phyloP scores from a whole-genome alignment of 1,140 invertebrate genomes.

The Parapsyche elsis region DNA sequence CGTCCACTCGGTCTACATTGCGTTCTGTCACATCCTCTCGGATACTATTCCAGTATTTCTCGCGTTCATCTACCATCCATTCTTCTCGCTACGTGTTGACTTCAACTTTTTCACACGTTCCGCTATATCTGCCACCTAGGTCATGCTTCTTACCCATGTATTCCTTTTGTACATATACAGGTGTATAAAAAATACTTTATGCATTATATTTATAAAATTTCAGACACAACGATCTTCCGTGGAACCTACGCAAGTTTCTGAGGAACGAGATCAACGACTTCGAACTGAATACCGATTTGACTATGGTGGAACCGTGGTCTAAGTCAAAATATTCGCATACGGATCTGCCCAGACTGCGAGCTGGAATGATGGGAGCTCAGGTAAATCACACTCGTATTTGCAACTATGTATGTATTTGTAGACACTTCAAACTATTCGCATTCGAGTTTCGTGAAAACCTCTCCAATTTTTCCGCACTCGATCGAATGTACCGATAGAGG shows the following conservation, averaged over 20 bases:
- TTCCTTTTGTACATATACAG: too few relatives aligned
- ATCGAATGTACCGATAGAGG: neutral
- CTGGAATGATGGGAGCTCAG: slow-evolving; percentile 82
- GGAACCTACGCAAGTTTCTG: slow-evolving; percentile 84
- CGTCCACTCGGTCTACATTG: too few relatives aligned
- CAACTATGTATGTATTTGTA: neutral
- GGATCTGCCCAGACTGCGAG: slow-evolving; percentile 76
- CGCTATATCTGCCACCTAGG: too few relatives aligned
- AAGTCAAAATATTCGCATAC: slow-evolving; percentile 83
- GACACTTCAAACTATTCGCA: neutral
- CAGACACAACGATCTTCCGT: slow-evolving; percentile 88
- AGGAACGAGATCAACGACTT: slow-evolving; percentile 81
- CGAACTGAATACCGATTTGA: slow-evolving; percentile 76
- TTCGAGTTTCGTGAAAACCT: neutral
- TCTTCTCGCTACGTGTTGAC: too few relatives aligned
- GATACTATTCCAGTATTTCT: too few relatives aligned
- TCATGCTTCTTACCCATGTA: too few relatives aligned
- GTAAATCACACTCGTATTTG: too few relatives aligned
- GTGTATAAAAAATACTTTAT: neutral
- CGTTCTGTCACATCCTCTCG: too few relatives aligned
- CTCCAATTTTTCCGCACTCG: neutral
- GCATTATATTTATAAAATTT: slow-evolving; percentile 47
- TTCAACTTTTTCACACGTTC: too few relatives aligned
- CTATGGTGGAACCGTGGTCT: slow-evolving; percentile 78
- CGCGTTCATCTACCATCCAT: too few relatives aligned